Base-by-base conservation (phyloP, 1,140 invertebrate genomes). In the Leptopilina clavipes region DNA sequence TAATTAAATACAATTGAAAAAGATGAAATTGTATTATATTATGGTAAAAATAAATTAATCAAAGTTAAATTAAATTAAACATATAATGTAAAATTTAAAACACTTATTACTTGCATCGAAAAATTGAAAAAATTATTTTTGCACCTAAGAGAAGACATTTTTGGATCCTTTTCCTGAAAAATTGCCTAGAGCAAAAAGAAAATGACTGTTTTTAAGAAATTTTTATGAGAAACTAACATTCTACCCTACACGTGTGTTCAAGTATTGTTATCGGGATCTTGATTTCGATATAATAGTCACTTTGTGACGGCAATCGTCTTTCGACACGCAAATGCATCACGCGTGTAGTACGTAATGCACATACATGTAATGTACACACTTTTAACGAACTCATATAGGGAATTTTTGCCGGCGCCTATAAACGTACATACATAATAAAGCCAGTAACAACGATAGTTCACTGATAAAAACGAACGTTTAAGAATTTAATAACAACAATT, bases 261-360 rank as follows among this genome's bases (percentile, higher is more conserved):
- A 82, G 81, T 80, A 79, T 85, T 82, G 81, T 86, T 89, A 89
- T 90, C 87, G 82, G 79, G 82, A 89, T 89, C 86, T 84, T 81
- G 76, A 81, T 83, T 84, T 80, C 87, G 87, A 90, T 90, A 89
- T 89, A 89, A 90, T 88, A 89, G 88, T 90, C 87, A 88, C 85
- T 82, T 81, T 88, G 86, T 88, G 86, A 89, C 87, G 86, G 88
- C 85, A 88, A 89, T 87, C 85, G 88, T 87, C 83, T 86, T 85
- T 82, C 81, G 81, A 85, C 88, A 89, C 87, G 88, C 88, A 81
- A 89, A 86, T 84, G 83, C 75, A 77, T 77, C 76, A 78, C 74
- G 75, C 45, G 71, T 72, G 31, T 31, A 25, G 59, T 14, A 65
- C 6, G 48, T 31, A 37, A 65, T 65, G 2, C 59, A 65, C 22